Percentiles rank a stretch among this genome's conserved stretches.
Conservation (phyloP, 2,797 vertebrate genomes). For the Kryptolebias ocellatus region DNA sequence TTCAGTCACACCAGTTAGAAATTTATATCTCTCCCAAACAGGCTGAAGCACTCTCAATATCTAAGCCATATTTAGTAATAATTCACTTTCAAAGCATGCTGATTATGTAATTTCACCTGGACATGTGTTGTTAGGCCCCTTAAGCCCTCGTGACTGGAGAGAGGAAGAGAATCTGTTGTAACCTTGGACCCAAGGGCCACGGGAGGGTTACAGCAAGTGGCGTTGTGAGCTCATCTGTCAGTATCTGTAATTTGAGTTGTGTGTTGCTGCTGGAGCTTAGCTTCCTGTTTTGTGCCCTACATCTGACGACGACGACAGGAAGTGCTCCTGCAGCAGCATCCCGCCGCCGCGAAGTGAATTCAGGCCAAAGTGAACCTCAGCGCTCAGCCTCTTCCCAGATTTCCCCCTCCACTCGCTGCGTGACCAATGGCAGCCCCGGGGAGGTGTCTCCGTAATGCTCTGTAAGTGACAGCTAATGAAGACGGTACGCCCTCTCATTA, state of each 20-base stretch:
- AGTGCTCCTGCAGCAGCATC: not conserved
- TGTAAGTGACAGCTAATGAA: slow-evolving; percentile 79
- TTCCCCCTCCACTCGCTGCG: slow-evolving; percentile 25
- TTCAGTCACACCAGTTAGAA: too few species aligned
- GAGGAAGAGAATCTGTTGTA: too few species aligned
- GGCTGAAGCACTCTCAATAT: too few species aligned
- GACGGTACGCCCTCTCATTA: slow-evolving; percentile 60
- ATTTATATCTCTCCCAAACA: too few species aligned
- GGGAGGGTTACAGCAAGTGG: too few species aligned
- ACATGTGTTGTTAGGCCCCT: too few species aligned
- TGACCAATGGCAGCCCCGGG: slow-evolving; percentile 71
- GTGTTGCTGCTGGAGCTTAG: not conserved
- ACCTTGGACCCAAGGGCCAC: too few species aligned
- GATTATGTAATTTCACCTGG: too few species aligned
- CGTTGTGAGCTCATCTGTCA: not conserved
- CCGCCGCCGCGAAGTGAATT: slow-evolving; percentile 26
- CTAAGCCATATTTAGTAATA: too few species aligned
- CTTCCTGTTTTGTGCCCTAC: not conserved
- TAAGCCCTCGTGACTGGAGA: too few species aligned
- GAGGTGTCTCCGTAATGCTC: slow-evolving; percentile 65
- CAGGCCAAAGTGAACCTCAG: slow-evolving; percentile 46
- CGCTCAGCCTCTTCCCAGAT: slow-evolving; percentile 32
- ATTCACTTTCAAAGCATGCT: too few species aligned
- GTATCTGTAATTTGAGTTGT: not conserved
- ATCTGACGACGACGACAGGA: not conserved